Evolutionary conservation across 2,797 vertebrate genomes (phyloP), one percentile per base, ranked within the genome.

Genomic region (Dallia pectoralis): DNA sequence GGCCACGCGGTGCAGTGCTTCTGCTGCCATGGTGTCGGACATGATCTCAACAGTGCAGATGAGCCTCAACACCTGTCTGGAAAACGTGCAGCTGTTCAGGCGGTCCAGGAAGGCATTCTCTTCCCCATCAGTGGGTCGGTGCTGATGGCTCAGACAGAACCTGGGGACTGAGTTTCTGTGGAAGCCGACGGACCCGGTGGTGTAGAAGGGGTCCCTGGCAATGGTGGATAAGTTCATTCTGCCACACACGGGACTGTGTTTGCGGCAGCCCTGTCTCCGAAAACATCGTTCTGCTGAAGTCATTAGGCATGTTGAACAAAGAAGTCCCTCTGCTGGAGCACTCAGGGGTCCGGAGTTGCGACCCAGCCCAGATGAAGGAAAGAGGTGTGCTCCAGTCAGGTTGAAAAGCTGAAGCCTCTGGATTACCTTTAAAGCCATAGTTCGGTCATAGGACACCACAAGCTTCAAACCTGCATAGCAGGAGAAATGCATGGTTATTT

Each of bases 1-100:
- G 8, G 94, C 95, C 70, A 99, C 89, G 19, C 90, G 91, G 64
- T 92, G 93, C 22, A 99, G 87, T 0, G 89, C 93, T 15, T 87
- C 89, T 0, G 93, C 93, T 0, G 93, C 94, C 91, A 94, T 89
- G 47, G 73, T 79, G 74, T 93, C 94, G 0, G 94, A 92, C 81
- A 96, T 72, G 6, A 84, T 67, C 27, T 88, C 85, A 68, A 90
- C 40, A 0, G 94, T 87, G 47, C 73, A 79, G 67, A 97, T 29
- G 61, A 95, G 92, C 8, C 74, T 74, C 65, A 97, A 85, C 56
- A 98, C 90, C 69, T 96, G 92, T 33, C 79, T 44, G 0, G 93
- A 92, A 0, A 94, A 92, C 29, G 73, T 76, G 74, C 93, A 92
- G 76, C 30, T 69, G 5, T 56, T 70, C 0, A 98, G 72, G 0